Conservation (phyloP, 2,113 vertebrate genomes). For the Anas platyrhynchos region DNA sequence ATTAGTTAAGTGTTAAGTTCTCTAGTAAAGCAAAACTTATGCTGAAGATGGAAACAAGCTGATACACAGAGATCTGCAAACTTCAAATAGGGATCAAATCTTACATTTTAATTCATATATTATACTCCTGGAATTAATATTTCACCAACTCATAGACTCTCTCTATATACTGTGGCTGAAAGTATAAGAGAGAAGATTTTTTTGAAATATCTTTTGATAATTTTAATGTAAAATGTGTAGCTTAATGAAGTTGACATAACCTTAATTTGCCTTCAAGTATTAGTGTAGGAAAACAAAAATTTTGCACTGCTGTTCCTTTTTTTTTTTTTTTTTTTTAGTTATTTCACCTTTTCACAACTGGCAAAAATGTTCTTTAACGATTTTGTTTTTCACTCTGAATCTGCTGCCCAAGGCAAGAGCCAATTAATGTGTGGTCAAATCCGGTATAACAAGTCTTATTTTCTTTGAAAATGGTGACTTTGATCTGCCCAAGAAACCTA, state of each 20-base stretch:
- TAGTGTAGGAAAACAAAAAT: neutral
- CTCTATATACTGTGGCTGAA: neutral
- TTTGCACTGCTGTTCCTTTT: neutral
- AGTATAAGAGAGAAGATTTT: neutral
- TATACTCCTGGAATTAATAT: neutral
- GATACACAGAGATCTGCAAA: fast-evolving
- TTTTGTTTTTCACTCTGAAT: neutral
- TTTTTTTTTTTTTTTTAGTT: neutral
- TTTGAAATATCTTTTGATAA: neutral
- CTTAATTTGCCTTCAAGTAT: neutral
- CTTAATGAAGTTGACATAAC: neutral
- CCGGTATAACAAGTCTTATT: neutral
- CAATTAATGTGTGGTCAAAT: neutral
- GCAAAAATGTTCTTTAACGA: neutral
- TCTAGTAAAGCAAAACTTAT: neutral
- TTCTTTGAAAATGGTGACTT: slow-evolving; percentile 21
- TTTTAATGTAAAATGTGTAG: neutral
- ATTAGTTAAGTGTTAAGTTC: neutral
- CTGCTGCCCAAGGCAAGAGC: slow-evolving; percentile 26
- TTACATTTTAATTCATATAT: neutral
- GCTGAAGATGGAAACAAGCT: neutral
- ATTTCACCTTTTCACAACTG: neutral
- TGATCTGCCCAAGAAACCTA: neutral
- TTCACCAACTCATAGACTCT: neutral
- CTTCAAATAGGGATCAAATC: neutral